A percentile compares a stretch with the other conserved stretches of the same genome.
Conservation (phyloP, 2,888 invertebrate species). For the Tricholauxania praeusta region DNA sequence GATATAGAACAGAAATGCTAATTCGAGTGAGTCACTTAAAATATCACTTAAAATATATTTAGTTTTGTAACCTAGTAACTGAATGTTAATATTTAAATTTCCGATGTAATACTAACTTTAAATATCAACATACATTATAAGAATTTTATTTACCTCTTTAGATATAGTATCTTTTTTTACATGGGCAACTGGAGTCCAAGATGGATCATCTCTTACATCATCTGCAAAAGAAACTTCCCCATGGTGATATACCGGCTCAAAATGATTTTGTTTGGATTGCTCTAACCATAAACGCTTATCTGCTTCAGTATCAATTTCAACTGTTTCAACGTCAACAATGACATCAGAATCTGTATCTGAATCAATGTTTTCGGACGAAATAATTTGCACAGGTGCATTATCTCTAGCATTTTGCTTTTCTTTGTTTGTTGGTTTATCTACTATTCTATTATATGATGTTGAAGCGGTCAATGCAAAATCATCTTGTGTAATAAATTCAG, state of each 20-base stretch:
- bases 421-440: neutral
- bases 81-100: too few species aligned
- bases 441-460: neutral
- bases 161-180: slow-evolving; percentile 46
- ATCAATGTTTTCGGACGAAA: slow-evolving; percentile 47
- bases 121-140: too few species aligned
- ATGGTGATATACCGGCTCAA: slow-evolving; percentile 11
- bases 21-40: too few species aligned
- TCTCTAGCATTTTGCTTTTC: slow-evolving; percentile 8
- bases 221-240: slow-evolving; percentile 57
- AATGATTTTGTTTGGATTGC: slow-evolving; percentile 22
- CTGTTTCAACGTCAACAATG: slow-evolving; percentile 66
- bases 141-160: slow-evolving; percentile 55
- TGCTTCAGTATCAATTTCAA: slow-evolving; percentile 58
- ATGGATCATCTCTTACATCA: slow-evolving; percentile 63
- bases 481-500: slow-evolving; percentile 66
- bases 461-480: slow-evolving; percentile 53
- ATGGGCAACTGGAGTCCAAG: slow-evolving; percentile 59
- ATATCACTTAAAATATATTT: too few species aligned
- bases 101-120: too few species aligned
- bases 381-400: slow-evolving; percentile 35
- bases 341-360: slow-evolving; percentile 64
- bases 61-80: too few species aligned
- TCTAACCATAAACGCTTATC: slow-evolving; percentile 38
- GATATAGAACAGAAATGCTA: too few species aligned